Percentiles rank a stretch among this genome's conserved stretches.
These are phyloP conservation scores for Phymanthus crucifer DNA, from an alignment of 92 coral and sea anemone species.

Conservation along the genomic window DNA sequence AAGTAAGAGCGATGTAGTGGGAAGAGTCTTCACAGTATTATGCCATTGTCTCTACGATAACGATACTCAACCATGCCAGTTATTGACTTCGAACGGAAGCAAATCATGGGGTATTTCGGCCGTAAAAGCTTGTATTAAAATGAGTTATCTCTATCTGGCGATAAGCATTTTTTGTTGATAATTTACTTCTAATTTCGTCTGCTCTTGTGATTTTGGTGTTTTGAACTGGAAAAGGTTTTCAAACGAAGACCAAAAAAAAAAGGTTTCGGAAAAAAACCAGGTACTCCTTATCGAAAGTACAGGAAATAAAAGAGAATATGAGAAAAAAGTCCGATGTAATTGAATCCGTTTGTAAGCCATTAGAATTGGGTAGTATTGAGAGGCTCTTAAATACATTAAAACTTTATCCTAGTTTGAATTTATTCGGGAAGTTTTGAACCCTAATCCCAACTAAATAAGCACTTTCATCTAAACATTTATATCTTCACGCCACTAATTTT, in stretches of 20 bases:
- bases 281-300: background rate
- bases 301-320: background rate
- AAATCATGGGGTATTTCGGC: slow-evolving; percentile 9
- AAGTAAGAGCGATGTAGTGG: slow-evolving; percentile 10
- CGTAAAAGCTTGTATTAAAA: slow-evolving; percentile 21
- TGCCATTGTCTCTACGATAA: slow-evolving; percentile 17
- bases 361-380: slow-evolving; percentile 19
- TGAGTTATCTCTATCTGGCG: slow-evolving; percentile 11
- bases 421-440: background rate
- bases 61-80: slow-evolving; percentile 13
- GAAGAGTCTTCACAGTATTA: background rate
- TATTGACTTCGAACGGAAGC: slow-evolving; percentile 14
- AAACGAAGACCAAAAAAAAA: background rate
- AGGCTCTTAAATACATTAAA: slow-evolving; percentile 32
- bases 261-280: no score
- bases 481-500: background rate
- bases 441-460: background rate
- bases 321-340: background rate
- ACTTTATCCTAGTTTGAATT: background rate
- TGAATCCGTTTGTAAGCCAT: slow-evolving; percentile 10
- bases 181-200: slow-evolving; percentile 6
- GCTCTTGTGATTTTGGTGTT: background rate
- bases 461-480: background rate
- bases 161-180: slow-evolving; percentile 2
- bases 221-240: background rate